A percentile compares a stretch with the other conserved stretches of the same genome.
Conservation (phyloP, 2,888 invertebrate genomes). For the Eulithis testata region DNA sequence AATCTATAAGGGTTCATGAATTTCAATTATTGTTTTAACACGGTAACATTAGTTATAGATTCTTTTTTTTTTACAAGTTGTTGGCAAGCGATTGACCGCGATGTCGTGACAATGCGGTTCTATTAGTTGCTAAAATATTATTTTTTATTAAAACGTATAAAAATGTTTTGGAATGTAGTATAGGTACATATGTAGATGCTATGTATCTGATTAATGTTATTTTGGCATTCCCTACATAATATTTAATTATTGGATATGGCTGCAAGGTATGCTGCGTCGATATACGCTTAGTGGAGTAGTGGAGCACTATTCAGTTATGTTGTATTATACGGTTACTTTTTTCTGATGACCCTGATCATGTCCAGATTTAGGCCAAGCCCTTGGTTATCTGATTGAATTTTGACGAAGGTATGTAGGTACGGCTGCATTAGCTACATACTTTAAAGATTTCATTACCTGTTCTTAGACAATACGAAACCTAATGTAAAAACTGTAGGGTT, state of each 20-base stretch:
- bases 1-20: no score
- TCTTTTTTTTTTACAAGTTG: no score
- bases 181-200: no score
- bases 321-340: constrained; percentile 79
- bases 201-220: neutral
- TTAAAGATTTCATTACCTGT: constrained; percentile 25
- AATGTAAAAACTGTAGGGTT: constrained; percentile 2
- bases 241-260: constrained; percentile 61
- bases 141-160: no score
- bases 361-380: constrained; percentile 62
- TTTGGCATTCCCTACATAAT: neutral
- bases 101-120: no score
- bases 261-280: constrained; percentile 58
- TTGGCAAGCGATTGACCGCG: no score
- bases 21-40: no score
- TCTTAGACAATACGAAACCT: constrained; percentile 11
- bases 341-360: constrained; percentile 68
- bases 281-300: constrained; percentile 71
- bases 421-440: constrained; percentile 18
- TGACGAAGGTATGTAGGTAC: constrained; percentile 29
- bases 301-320: constrained; percentile 78
- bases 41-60: no score
- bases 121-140: no score
- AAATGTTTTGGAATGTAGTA: no score
- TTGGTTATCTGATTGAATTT: constrained; percentile 58